Evolutionary conservation across 2,797 vertebrate species (phyloP), one percentile per base, ranked within the genome.

Genomic region (Discoglossus pictus): DNA sequence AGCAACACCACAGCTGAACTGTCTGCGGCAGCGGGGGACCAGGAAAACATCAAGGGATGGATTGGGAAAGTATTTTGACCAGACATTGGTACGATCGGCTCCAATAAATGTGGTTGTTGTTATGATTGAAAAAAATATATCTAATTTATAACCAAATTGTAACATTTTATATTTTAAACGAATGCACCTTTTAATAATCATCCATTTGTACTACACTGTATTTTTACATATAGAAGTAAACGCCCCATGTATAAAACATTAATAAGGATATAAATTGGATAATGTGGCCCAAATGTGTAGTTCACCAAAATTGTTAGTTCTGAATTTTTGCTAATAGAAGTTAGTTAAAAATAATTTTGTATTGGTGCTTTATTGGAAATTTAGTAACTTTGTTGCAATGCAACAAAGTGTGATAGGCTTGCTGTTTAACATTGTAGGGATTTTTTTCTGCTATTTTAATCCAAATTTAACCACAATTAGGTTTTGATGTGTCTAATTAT

Each of bases 11-110:
- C 68, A 94, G 96, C 94, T 98, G 96, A 99, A 96, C 95, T 94
- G 95, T 96, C 95, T 97, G 94, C 94, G 91, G 95, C 97, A 95
- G 95, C 96, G 96, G 96, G 96, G 97, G 96, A 99, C 95, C 94
- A 91, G 94, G 93, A 99, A 98, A 94, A 92, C 96, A 93, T 94
- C 96, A 95, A 96, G 93, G 95, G 95, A 97, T 95, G 94, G 94
- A 99, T 98, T 98, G 95, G 96, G 97, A 98, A 97, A 99, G 96
- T 99, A 99, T 99, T 97, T 96, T 97, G 94, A 94, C 93, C 93
- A 91, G 92, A 92, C 95, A 94, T 96, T 94, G 97, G 96, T 98
- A 98, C 90, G 95, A 96, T 97, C 93, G 82, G 92, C 93, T 99
- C 95, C 94, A 96, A 92, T 97, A 96, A 93, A 94, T 98, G 93